Evolutionary conservation across 2,113 vertebrate genomes (phyloP).

Genomic region (Lepus europaeus): DNA sequence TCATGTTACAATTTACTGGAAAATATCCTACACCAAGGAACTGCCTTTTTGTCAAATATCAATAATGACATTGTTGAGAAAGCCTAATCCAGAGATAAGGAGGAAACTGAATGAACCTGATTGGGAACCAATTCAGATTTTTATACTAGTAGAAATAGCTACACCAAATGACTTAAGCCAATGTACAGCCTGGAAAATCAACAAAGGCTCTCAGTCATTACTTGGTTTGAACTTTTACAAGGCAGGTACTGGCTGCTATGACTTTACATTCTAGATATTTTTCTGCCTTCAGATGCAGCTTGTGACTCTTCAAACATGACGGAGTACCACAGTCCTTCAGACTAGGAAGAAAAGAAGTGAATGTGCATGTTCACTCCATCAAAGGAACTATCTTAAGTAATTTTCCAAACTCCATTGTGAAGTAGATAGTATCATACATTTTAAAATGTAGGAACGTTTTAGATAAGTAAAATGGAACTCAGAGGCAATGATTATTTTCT

Average conservation of each 20-base stretch:
- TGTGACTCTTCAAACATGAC: neutral
- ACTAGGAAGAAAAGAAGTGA: neutral
- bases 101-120: neutral
- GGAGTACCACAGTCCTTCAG: neutral
- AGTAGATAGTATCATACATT: neutral
- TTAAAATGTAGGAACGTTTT: neutral
- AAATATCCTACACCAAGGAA: neutral
- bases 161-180: neutral
- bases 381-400: constrained; percentile 7
- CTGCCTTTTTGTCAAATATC: neutral
- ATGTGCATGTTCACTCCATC: neutral
- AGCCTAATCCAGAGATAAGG: neutral
- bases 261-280: neutral
- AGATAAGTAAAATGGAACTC: constrained; percentile 40
- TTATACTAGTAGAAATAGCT: neutral
- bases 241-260: neutral
- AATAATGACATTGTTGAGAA: constrained; percentile 19
- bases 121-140: neutral
- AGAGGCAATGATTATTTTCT: constrained; percentile 24
- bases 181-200: neutral
- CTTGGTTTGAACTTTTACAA: neutral
- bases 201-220: neutral
- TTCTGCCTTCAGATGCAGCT: neutral
- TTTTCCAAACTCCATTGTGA: neutral
- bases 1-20: neutral